Percentiles rank a stretch among this genome's conserved stretches.
Conservation (phyloP, 2,113 vertebrate genomes). For the Herpailurus yagouaroundi region DNA sequence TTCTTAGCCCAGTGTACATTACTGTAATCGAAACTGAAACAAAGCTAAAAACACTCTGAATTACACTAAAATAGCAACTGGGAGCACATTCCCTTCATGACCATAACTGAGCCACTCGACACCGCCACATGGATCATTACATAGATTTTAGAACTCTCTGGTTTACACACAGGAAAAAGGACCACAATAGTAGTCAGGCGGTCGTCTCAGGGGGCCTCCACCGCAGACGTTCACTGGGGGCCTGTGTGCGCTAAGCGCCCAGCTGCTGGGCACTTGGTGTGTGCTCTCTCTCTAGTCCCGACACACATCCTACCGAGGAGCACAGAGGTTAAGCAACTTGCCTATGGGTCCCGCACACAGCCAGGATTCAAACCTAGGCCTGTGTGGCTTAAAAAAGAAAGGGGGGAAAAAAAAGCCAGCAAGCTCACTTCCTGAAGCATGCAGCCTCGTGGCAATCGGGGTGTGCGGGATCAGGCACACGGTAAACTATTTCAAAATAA, state of each 20-base stretch:
- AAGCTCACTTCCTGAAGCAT: background rate
- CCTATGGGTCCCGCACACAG: background rate
- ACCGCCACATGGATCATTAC: background rate
- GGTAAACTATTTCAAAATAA: background rate
- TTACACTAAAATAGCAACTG: background rate
- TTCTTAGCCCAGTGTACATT: background rate
- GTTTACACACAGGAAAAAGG: background rate
- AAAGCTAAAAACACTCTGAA: background rate
- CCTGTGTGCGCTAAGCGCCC: background rate
- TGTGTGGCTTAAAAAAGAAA: background rate
- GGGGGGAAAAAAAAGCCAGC: rapidly evolving
- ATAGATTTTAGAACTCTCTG: background rate
- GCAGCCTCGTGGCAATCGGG: background rate
- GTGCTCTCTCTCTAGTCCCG: background rate
- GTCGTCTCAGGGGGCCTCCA: background rate
- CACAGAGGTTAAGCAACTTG: background rate
- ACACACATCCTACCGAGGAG: background rate
- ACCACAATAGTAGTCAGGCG: background rate
- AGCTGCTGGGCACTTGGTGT: too few species aligned
- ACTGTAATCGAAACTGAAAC: background rate
- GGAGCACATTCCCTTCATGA: background rate
- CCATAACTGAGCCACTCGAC: background rate
- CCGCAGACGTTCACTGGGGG: background rate
- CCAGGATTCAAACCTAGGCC: background rate
- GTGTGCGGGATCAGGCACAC: background rate